phyloP scores from a whole-genome alignment of 2,797 vertebrate species.

The Myotis daubentonii region DNA sequence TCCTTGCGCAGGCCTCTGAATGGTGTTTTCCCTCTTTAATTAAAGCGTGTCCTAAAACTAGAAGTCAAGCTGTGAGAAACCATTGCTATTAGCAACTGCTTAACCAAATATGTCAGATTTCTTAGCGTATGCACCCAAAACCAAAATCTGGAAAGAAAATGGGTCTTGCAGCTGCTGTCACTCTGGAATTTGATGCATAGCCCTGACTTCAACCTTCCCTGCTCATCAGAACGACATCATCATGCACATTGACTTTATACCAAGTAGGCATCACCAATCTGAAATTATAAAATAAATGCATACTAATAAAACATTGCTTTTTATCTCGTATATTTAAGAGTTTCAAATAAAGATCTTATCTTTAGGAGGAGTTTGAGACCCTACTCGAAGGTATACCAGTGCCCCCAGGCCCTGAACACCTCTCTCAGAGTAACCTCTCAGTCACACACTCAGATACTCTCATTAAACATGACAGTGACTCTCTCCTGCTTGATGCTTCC shows the following conservation, averaged over 20 bases:
- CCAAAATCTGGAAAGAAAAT: neutral
- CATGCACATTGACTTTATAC: neutral
- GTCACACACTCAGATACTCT: too few relatives aligned
- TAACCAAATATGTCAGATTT: neutral
- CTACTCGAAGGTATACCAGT: neutral
- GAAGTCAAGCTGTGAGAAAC: slow-evolving; percentile 28
- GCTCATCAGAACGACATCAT: neutral
- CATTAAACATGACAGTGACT: neutral
- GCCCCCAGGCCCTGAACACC: neutral
- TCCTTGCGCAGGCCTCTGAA: slow-evolving; percentile 9
- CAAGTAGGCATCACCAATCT: neutral
- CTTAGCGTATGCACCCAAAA: neutral
- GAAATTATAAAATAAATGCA: slow-evolving; percentile 2
- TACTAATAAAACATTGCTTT: neutral
- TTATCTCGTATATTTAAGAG: neutral
- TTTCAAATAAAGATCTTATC: neutral
- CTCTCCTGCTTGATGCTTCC: neutral
- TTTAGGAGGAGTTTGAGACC: neutral
- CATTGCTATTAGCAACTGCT: slow-evolving; percentile 2
- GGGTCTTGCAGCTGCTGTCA: neutral
- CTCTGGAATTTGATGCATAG: accelerated
- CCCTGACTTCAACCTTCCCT: neutral
- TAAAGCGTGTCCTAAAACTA: slow-evolving; percentile 16
- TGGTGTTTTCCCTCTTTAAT: slow-evolving; percentile 16
- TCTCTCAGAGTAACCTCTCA: neutral